Conservation (phyloP, 2,113 vertebrate species). For the Laterallus jamaicensis region DNA sequence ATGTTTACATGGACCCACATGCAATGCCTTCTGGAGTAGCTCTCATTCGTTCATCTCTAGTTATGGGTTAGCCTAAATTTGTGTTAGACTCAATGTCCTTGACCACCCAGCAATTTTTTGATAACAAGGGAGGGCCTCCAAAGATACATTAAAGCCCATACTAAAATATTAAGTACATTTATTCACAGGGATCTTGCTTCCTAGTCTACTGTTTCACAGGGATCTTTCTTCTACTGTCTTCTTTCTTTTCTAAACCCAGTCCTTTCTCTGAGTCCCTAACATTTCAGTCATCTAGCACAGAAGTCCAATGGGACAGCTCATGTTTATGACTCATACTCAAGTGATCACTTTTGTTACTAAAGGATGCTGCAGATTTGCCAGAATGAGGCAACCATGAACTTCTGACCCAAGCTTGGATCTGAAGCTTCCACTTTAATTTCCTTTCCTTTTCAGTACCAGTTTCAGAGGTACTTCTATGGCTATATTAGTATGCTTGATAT, state of each 20-base stretch:
- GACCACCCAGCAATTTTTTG: neutral
- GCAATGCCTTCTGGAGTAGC: neutral
- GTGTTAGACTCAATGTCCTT: no score
- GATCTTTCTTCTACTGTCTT: neutral
- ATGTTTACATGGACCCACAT: accelerated
- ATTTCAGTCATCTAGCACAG: neutral
- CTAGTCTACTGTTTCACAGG: no score
- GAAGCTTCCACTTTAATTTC: neutral
- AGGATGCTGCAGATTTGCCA: neutral
- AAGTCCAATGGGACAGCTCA: neutral
- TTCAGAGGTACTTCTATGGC: neutral
- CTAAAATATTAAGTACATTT: neutral
- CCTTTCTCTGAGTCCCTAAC: neutral
- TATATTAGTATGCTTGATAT: neutral
- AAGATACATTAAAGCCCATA: neutral
- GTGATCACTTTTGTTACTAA: neutral
- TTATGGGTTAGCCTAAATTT: accelerated
- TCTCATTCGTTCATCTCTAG: neutral
- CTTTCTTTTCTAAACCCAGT: neutral
- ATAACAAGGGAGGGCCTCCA: neutral
- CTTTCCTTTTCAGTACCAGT: neutral
- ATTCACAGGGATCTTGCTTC: neutral
- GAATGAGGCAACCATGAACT: neutral
- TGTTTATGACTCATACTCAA: accelerated
- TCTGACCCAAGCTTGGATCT: neutral